Base-by-base conservation (phyloP, 1,140 invertebrate species). In the Atopsyche davidsoni region DNA sequence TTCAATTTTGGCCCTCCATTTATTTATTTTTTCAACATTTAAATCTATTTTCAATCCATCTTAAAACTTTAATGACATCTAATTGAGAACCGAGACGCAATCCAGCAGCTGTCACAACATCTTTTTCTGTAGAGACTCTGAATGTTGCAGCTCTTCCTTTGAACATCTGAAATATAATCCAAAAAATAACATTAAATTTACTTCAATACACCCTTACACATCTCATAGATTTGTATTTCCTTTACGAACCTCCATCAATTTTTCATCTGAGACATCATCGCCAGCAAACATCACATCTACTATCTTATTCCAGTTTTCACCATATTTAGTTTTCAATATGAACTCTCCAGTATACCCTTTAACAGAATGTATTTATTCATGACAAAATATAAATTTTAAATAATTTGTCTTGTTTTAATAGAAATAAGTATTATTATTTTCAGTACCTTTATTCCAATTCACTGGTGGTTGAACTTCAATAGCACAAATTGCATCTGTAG, bases 221-320 rank as follows among this genome's bases (percentile, higher is more conserved):
- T n/a, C n/a, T n/a, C n/a, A n/a, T n/a, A n/a, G n/a, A n/a, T n/a
- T n/a, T n/a, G n/a, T n/a, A n/a, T n/a, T n/a, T n/a, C n/a, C n/a
- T n/a, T n/a, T n/a, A 28, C 24, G 69, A 68, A 91, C 89, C 77
- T 81, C 75, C 83, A 94, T 91, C 18, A 90, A 89, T 66, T 93
- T 89, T 68, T 94, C 90, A 66, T 94, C 90, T 0, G 90, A 92
- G 13, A 78, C 78, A 69, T 93, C 91, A 68, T 94, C 91, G 48
- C 91, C 91, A 41, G 83, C 89, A 60, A 91, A 93, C 61, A 94
- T 90, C 55, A 92, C 89, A 50, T 88, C 78, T 45, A 92, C 87
- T 35, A 88, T 78, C 63, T 92, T 89, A 59, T 83, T 86, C 89
- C 90, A 94, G 64, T 92, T 88, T 0, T 92, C 76, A 9, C 90